Evolutionary conservation across 2,113 vertebrate species (phyloP).

Genomic region (Aix galericulata): DNA sequence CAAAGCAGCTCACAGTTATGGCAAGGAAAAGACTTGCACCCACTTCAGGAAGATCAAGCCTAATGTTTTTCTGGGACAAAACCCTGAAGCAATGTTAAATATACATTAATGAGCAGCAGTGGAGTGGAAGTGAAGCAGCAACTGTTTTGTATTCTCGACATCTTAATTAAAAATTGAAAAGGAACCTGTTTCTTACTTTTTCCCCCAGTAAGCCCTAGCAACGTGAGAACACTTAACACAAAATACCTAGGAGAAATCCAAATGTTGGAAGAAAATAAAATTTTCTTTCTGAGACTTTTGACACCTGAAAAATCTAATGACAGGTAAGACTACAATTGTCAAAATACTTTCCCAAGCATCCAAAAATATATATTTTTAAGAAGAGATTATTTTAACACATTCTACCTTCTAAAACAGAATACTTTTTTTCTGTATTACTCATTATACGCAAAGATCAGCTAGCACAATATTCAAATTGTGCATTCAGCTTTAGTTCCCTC

Average conservation of each 20-base stretch:
- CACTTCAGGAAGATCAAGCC: not conserved
- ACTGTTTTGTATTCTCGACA: not conserved
- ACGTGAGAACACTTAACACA: not conserved
- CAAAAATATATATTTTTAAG: slow-evolving; percentile 63
- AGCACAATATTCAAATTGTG: not conserved
- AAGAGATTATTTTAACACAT: not conserved
- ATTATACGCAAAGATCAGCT: not conserved
- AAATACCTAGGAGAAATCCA: not conserved
- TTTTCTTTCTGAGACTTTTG: not conserved
- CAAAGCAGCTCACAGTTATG: not conserved
- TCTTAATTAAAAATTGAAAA: not conserved
- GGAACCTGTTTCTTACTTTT: not conserved
- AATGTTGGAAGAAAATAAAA: not conserved
- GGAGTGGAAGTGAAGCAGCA: slow-evolving; percentile 39
- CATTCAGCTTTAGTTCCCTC: slow-evolving; percentile 18
- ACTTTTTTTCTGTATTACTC: not conserved
- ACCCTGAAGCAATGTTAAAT: not conserved
- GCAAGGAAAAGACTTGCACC: not conserved
- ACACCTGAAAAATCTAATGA: not conserved
- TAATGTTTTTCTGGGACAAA: not conserved
- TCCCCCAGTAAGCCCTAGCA: not conserved
- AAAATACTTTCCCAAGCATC: slow-evolving; percentile 53
- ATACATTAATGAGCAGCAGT: slow-evolving; percentile 31
- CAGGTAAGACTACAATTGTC: not conserved
- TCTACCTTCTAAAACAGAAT: not conserved